Evolutionary conservation across 2,888 invertebrate species (phyloP).

Genomic region (Allygus modestus): DNA sequence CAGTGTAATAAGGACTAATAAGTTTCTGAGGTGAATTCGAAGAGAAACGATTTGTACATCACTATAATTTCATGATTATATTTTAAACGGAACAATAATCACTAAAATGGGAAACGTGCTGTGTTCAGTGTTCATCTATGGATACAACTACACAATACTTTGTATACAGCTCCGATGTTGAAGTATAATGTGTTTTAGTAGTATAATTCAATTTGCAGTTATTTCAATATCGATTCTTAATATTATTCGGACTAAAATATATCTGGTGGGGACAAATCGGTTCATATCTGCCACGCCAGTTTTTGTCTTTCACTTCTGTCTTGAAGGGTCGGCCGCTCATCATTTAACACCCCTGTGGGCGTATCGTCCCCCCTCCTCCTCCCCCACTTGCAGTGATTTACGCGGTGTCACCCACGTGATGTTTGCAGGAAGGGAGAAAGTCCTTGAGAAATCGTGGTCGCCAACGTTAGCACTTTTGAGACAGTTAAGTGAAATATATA

Average conservation of each 20-base stretch:
- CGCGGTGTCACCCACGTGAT: not conserved
- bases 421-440: not conserved
- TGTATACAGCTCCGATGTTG: too few species aligned
- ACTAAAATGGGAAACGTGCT: too few species aligned
- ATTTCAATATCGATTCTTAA: too few species aligned
- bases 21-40: too few species aligned
- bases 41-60: too few species aligned
- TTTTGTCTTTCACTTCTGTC: constrained; percentile 24
- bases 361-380: not conserved
- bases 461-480: not conserved
- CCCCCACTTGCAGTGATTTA: constrained; percentile 1
- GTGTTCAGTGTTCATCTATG: too few species aligned
- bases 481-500: not conserved
- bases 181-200: too few species aligned
- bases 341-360: constrained; percentile 21
- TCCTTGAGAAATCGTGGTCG: not conserved
- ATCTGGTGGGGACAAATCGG: not conserved
- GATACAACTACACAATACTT: too few species aligned
- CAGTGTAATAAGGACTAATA: too few species aligned
- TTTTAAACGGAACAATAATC: too few species aligned
- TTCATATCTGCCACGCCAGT: not conserved
- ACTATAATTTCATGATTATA: too few species aligned
- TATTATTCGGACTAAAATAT: not conserved
- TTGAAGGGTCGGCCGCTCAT: constrained; percentile 20
- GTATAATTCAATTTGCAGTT: too few species aligned